Evolutionary conservation across 2,888 invertebrate species (phyloP).

Genomic region (Osedax frankpressi): DNA sequence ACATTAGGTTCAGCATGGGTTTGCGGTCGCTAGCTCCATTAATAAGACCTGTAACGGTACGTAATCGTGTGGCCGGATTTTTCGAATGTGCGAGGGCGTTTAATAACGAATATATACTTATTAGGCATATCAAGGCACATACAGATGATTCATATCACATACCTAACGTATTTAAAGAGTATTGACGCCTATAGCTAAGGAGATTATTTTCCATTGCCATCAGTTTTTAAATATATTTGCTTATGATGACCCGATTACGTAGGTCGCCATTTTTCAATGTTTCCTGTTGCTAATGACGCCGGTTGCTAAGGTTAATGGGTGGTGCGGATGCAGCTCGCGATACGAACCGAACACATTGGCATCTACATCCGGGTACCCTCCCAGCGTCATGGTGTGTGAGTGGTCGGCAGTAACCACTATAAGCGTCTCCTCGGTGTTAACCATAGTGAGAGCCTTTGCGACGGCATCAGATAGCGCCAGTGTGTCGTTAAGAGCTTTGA

Average conservation of each 20-base stretch:
- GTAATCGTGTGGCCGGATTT: neutral
- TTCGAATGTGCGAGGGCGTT: no score
- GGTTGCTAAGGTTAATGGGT: constrained; percentile 38
- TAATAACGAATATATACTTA: no score
- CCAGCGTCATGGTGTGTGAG: constrained; percentile 13
- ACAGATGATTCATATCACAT: no score
- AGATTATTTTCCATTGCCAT: no score
- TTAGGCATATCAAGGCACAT: no score
- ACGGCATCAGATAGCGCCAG: constrained; percentile 1
- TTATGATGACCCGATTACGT: no score
- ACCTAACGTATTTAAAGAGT: no score
- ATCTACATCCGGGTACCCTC: constrained; percentile 7
- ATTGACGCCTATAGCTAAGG: no score
- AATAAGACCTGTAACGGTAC: neutral
- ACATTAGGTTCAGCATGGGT: constrained; percentile 35
- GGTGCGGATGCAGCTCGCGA: constrained; percentile 32
- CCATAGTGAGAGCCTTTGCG: neutral
- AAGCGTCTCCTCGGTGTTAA: constrained; percentile 4
- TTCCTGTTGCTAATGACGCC: constrained; percentile 22
- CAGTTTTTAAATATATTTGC: no score
- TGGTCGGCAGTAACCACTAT: constrained; percentile 16
- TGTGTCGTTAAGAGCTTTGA: constrained; percentile 1
- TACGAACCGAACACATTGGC: constrained; percentile 18
- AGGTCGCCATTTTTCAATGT: no score
- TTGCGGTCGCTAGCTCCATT: constrained; percentile 24